Evolutionary conservation across 64 coral and sea anemone genomes (phyloP).

Genomic region (Actinia equina): DNA sequence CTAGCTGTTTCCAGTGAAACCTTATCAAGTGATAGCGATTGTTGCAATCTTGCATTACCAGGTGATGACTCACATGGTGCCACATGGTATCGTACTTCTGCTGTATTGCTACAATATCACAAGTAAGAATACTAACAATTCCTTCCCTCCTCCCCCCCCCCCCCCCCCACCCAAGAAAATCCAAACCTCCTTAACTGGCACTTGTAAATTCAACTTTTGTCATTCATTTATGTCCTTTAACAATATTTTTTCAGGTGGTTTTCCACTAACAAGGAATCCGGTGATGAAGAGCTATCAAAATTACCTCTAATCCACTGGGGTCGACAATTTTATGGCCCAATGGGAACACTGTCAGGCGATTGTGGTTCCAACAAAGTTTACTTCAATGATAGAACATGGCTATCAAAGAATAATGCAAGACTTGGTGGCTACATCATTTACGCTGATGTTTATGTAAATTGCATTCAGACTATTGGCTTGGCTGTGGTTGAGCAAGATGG

Average conservation of each 20-base stretch:
- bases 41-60: constrained; percentile 10
- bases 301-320: constrained; percentile 74
- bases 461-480: constrained; percentile 63
- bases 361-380: constrained; percentile 40
- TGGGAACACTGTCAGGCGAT: constrained; percentile 65
- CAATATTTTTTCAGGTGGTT: constrained; percentile 52
- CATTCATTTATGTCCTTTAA: background rate
- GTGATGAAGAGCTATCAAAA: constrained; percentile 35
- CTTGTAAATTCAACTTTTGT: too few relatives aligned
- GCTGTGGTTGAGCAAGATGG: background rate
- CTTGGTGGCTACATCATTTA: constrained; percentile 62
- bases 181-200: too few relatives aligned
- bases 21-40: background rate
- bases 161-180: too few relatives aligned
- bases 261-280: constrained; percentile 7
- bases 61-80: constrained; percentile 81
- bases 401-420: constrained; percentile 31
- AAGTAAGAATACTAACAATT: constrained; percentile 78
- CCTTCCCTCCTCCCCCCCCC: too few relatives aligned
- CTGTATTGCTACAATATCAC: constrained; percentile 83
- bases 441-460: constrained; percentile 62
- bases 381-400: constrained; percentile 76
- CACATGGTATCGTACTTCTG: constrained; percentile 91
- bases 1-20: background rate
- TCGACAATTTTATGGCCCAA: constrained; percentile 66